Evolutionary conservation across 2,113 vertebrate species (phyloP), one percentile per base, ranked within the genome.

Genomic region (Himantopus leucocephalus): DNA sequence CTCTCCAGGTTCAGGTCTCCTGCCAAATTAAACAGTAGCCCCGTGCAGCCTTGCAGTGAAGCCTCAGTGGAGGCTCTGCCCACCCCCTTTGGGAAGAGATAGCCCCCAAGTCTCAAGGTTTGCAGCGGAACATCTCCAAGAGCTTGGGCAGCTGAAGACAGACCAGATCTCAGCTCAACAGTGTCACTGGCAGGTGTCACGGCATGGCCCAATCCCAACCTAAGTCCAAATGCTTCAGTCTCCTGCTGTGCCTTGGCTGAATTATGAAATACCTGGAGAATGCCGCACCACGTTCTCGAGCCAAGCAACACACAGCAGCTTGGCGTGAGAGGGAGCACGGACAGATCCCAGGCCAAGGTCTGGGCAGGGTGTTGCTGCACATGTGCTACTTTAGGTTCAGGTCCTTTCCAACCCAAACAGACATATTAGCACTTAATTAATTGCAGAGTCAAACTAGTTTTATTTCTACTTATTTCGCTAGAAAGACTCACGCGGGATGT

Each of bases 241-340:
- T 52, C 48, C 29, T 2, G 1, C 24, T 27, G 14, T 64, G 64
- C 39, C 47, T 87, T 91, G 70, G 73, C 77, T 29, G 37, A 75
- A 52, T 34, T 81, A 58, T 4, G 35, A 74, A 88, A 92, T 50
- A 89, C 41, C 59, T 67, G 35, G 32, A 87, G 48, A 91, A 91
- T 14, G 24, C 73, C 0, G 2, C 77, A 48, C 14, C 1, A 0
- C 7, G 2, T 23, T 64, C n/a, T 35, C 0, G 1, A 64, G 89
- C 94, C 93, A 92, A 92, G 70, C 47, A 92, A 91, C 56, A 90
- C 52, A 91, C 34, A 66, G 82, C 52, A 79, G 70, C 35, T 34
- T 37, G 76, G 74, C 10, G 1, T 37, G 24, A 85, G 55, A 87
- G 56, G 23, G 60, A 91, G 37, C n/a, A 62, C 0, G 56, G 43